Conservation (phyloP, 2,797 vertebrate genomes). For the Poecilia velifera region DNA sequence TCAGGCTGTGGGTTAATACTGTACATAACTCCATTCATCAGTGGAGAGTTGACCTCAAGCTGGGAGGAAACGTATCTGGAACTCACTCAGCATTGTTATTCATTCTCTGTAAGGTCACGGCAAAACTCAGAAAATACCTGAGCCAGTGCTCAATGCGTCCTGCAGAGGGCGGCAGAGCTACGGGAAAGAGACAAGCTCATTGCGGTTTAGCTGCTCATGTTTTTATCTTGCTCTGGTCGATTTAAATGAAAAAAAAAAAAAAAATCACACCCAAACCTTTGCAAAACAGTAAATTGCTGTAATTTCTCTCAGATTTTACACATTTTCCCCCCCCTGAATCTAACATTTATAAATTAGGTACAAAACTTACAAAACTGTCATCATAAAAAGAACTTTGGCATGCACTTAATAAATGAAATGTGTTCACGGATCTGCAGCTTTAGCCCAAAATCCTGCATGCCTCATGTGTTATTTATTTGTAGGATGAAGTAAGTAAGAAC, state of each 20-base stretch:
- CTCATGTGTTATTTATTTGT: neutral
- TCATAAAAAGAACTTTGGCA: neutral
- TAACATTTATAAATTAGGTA: neutral
- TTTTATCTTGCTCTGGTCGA: neutral
- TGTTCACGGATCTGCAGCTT: neutral
- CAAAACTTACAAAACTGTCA: neutral
- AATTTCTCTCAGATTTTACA: neutral
- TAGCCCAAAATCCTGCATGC: neutral
- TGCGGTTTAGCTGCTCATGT: neutral
- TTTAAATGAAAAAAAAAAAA: neutral
- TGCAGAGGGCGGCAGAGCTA: constrained; percentile 52
- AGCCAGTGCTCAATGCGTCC: constrained; percentile 6
- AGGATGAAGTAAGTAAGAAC: neutral
- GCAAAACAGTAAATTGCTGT: neutral
- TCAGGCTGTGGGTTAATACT: constrained; percentile 54
- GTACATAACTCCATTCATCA: constrained; percentile 15
- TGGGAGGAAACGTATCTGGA: neutral
- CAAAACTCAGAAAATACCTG: neutral
- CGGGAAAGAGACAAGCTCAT: neutral
- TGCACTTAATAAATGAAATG: neutral
- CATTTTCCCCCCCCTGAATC: neutral
- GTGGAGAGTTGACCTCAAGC: constrained; percentile 15
- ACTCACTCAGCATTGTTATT: constrained; percentile 10
- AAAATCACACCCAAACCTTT: neutral
- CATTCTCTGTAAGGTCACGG: neutral